Evolutionary conservation across 2,888 invertebrate species (phyloP), one percentile per base, ranked within the genome.

Genomic region (Strigamia transsilvanica): DNA sequence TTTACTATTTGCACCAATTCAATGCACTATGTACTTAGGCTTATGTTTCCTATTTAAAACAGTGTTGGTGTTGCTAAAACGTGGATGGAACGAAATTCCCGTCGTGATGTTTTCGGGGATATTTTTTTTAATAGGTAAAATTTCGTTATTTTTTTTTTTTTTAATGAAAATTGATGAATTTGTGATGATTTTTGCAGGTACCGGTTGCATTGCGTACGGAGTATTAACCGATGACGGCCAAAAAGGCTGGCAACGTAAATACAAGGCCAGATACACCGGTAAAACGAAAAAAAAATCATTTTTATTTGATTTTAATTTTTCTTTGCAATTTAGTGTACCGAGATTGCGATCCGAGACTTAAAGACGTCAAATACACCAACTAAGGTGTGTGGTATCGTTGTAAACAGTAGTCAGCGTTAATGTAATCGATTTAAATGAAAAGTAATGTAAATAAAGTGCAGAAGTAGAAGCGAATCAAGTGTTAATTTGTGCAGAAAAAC

Each of bases 291-390:
- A 4, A 15, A 46, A 46, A 46, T 3, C 3, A 13, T n/a, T 46
- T 46, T 46, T n/a, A 42, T 46, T n/a, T 46, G n/a, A 66, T 21
- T 66, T 23, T 66, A 21, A 21, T 66, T 66, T 66, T 12, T 23
- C 18, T 66, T 66, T 21, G 6, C 18, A 15, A 3, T 66, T 66
- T 66, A 66, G 61, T 66, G n/a, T 66, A 66, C 61, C 61, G 61
- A 0, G 61, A 66, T 18, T 66, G 61, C 12, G 61, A 66, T 66
- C 61, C 61, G 21, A 66, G 1, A 21, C 10, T 66, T 21, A 66
- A 66, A 66, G 61, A 66, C 61, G 7, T 66, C 18, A 66, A 66
- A 23, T 21, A 18, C n/a, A 46, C 46, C 46, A 46, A 46, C 15
- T 46, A 46, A n/a, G 5, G n/a, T n/a, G 46, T n/a, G 46, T 13